Conservation (phyloP, 2,113 vertebrate species). For the Rutilus rutilus region DNA sequence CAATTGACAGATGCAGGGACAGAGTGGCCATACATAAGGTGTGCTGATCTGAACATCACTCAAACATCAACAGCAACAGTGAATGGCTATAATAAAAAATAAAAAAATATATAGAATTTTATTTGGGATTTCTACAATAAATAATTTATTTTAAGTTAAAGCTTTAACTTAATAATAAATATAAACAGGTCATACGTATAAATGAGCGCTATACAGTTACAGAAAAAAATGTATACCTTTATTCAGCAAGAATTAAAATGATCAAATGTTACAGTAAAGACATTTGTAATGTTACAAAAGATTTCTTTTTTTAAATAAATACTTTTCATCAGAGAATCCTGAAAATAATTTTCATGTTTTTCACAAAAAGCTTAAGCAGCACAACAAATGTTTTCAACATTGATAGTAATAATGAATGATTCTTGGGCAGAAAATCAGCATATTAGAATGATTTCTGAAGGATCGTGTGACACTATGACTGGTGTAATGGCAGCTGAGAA, state of each 20-base stretch:
- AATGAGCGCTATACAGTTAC: neutral
- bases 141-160: neutral
- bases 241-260: too few species aligned
- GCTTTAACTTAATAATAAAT: too few species aligned
- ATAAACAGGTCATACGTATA: too few species aligned
- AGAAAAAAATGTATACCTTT: too few species aligned
- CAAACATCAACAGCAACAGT: neutral
- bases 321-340: too few species aligned
- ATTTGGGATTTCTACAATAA: neutral
- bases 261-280: too few species aligned
- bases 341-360: too few species aligned
- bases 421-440: neutral
- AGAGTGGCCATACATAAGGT: neutral
- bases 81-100: neutral
- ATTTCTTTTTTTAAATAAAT: too few species aligned
- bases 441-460: neutral
- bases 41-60: neutral
- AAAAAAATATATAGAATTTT: neutral
- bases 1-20: conserved; percentile 23
- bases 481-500: neutral
- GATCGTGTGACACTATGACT: neutral
- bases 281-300: too few species aligned
- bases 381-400: neutral
- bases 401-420: neutral
- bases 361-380: too few species aligned